Conservation (phyloP, 2,888 invertebrate genomes). For the Noctuana brunneofusca region DNA sequence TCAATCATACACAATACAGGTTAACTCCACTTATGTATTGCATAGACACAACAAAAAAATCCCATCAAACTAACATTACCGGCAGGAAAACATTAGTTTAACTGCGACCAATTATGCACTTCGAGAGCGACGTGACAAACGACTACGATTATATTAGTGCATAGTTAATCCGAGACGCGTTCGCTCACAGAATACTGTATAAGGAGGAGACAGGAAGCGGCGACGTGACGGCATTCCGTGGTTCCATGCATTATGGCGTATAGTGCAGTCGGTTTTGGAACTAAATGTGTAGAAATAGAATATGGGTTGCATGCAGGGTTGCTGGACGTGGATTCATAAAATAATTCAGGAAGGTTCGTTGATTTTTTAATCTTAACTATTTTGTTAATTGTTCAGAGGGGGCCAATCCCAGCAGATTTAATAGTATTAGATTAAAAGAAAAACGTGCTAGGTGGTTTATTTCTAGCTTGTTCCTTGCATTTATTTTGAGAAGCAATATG, state of each 20-base stretch:
- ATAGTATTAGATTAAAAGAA: no score
- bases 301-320: slow-evolving; percentile 43
- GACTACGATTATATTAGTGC: slow-evolving; percentile 22
- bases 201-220: slow-evolving; percentile 59
- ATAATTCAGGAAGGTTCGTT: no score
- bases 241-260: slow-evolving; percentile 40
- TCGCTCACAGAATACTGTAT: slow-evolving; percentile 57
- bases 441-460: no score
- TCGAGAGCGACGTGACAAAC: slow-evolving; percentile 17
- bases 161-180: slow-evolving; percentile 47
- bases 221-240: slow-evolving; percentile 58
- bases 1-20: no score
- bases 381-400: no score
- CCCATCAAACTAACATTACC: slow-evolving; percentile 13
- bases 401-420: no score
- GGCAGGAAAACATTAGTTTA: slow-evolving; percentile 29
- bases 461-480: no score
- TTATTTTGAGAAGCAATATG: no score
- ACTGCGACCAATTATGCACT: slow-evolving; percentile 21
- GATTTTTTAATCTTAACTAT: no score
- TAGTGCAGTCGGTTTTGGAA: slow-evolving; percentile 58
- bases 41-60: neutral
- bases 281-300: slow-evolving; percentile 37
- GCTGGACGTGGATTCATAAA: no score
- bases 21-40: neutral